Base-by-base conservation (phyloP, 2,797 vertebrate species). In the Notolabrus celidotus region DNA sequence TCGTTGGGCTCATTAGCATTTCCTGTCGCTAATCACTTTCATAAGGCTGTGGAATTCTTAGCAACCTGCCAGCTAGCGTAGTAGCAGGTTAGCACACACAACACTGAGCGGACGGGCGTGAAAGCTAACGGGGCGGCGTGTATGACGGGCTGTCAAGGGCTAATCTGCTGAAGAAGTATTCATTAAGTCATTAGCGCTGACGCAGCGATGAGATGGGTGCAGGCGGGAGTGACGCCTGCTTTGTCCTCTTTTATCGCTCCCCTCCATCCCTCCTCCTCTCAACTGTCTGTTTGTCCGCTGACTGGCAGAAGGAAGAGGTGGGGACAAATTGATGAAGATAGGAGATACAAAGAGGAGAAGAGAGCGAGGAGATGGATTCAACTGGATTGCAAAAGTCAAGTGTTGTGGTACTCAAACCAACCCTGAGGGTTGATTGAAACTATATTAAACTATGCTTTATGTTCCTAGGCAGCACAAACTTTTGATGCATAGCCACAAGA, bases 121-220 rank as follows among this genome's bases (percentile, higher is more conserved):
- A 79, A 77, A 80, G 78, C 86, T 88, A 88, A 77, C 77, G 17
- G 86, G 85, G 92, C 85, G 88, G 92, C 43, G 79, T 70, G 4
- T 83, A 70, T 92, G 92, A 93, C 86, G 92, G 88, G 90, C 91
- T 95, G 94, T 95, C 94, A 93, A 79, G 89, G 87, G 92, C 92
- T 93, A 94, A 94, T 95, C 93, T 91, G 89, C 83, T 60, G 15
- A 83, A 94, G 92, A 94, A 94, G 94, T 94, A 90, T 93, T 95
- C 94, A 95, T 94, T 95, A 95, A 95, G 94, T 95, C 93, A 94
- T 95, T 95, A 95, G 90, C 66, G 83, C 89, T 93, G 93, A 94
- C 92, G 90, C 87, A 57, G 88, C 88, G 80, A 91, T 89, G 86
- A 93, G 91, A 91, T 74, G 80, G 84, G 87, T 82, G 87, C 86